These are phyloP conservation scores for Drosophila tani DNA, from an alignment of 1,140 invertebrate genomes.

Conservation along the genomic window DNA sequence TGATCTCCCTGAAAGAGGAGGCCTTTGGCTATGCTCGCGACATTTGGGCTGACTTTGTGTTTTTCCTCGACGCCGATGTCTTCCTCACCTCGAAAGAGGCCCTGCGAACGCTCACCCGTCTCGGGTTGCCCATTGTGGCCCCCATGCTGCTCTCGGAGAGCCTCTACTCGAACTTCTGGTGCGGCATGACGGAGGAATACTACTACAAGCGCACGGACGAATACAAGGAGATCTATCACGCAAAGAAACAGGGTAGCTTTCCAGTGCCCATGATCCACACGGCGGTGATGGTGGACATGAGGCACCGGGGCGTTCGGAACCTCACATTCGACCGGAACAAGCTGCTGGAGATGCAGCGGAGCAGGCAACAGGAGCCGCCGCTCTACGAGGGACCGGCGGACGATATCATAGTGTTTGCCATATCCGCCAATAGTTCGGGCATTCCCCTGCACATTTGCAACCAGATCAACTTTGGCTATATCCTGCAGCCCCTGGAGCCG, in stretches of 20 bases:
- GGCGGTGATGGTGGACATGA: slow-evolving; percentile 93
- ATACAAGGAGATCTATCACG: slow-evolving; percentile 93
- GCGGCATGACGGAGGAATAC: slow-evolving; percentile 94
- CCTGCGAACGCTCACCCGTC: slow-evolving; percentile 89
- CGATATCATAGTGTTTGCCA: slow-evolving; percentile 97
- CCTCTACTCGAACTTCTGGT: slow-evolving; percentile 98
- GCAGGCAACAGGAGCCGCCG: slow-evolving; percentile 22
- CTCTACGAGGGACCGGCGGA: slow-evolving; percentile 92
- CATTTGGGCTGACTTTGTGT: slow-evolving; percentile 94
- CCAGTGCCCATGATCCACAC: slow-evolving; percentile 97
- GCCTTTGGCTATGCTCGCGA: slow-evolving; percentile 90
- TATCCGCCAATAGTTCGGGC: slow-evolving; percentile 91
- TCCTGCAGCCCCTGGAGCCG: slow-evolving; percentile 92
- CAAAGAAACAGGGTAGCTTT: slow-evolving; percentile 91
- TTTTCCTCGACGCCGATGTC: slow-evolving; percentile 95
- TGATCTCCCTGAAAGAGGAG: slow-evolving; percentile 93
- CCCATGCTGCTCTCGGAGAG: slow-evolving; percentile 95
- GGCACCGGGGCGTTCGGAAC: slow-evolving; percentile 86
- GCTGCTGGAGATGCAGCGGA: slow-evolving; percentile 85
- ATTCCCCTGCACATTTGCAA: slow-evolving; percentile 94
- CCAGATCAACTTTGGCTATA: slow-evolving; percentile 92
- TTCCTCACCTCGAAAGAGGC: slow-evolving; percentile 91
- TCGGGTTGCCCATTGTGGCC: slow-evolving; percentile 89
- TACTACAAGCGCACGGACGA: slow-evolving; percentile 95
- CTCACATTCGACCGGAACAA: slow-evolving; percentile 91